Conservation (phyloP, 2,888 invertebrate species). For the Tyria jacobaeae region DNA sequence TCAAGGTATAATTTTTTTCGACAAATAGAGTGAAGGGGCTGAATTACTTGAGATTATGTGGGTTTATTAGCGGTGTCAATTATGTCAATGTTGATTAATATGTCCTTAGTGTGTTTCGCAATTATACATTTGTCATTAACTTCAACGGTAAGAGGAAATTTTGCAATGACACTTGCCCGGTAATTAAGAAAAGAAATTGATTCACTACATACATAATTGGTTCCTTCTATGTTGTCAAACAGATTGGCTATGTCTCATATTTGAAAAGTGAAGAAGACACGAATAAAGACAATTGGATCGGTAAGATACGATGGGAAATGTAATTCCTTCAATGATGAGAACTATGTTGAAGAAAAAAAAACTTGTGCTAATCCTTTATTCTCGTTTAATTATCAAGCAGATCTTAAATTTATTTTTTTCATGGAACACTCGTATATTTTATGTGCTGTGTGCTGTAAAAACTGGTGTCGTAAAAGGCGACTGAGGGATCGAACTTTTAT, state of each 20-base stretch:
- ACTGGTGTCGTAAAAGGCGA: no score
- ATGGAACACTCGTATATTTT: no score
- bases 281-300: background rate
- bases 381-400: no score
- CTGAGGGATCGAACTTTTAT: no score
- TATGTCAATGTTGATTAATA: slow-evolving; percentile 17
- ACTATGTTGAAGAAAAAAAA: no score
- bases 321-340: no score
- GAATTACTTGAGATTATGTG: slow-evolving; percentile 17
- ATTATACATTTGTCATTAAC: background rate
- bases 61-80: slow-evolving; percentile 3
- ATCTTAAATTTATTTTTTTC: no score
- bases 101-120: background rate
- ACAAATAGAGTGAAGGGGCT: slow-evolving; percentile 41
- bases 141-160: slow-evolving; percentile 1
- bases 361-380: no score
- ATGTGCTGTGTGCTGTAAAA: no score
- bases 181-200: slow-evolving; percentile 2
- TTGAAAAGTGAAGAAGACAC: background rate
- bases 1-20: slow-evolving; percentile 31
- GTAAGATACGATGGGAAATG: no score
- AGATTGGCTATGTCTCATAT: background rate
- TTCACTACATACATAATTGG: background rate
- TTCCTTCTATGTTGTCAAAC: background rate
- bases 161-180: background rate